Conservation (phyloP, 2,797 vertebrate genomes). For the Paratrypauchen microcephalus region DNA sequence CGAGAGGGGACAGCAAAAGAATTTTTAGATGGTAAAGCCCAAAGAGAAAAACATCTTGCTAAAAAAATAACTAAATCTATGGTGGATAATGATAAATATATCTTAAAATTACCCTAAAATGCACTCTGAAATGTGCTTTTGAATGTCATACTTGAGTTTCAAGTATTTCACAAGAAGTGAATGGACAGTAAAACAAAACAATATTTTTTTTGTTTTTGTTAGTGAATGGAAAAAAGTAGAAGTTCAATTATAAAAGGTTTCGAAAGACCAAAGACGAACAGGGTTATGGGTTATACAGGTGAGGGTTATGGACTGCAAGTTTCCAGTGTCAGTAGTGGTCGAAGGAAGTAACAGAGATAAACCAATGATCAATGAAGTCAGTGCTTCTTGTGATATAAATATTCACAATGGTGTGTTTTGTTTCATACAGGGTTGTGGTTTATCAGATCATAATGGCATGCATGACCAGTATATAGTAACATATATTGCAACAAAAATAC, state of each 20-base stretch:
- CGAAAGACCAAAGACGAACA: too few species aligned
- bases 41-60: constrained; percentile 9
- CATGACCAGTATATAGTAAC: not conserved
- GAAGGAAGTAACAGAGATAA: not conserved
- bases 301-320: not conserved
- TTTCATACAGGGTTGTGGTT: not conserved
- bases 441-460: not conserved
- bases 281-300: too few species aligned
- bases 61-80: not conserved
- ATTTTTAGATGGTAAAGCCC: constrained; percentile 9
- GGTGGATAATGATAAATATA: not conserved
- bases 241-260: too few species aligned
- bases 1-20: constrained; percentile 23
- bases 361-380: not conserved
- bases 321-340: not conserved
- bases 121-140: not conserved
- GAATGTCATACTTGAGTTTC: not conserved
- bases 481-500: not conserved
- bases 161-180: not conserved
- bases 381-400: not conserved
- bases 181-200: not conserved
- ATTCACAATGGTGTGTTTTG: not conserved
- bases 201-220: too few species aligned
- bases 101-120: not conserved
- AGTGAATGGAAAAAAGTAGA: too few species aligned